phyloP scores from a whole-genome alignment of 1,140 invertebrate genomes.

The Brachionus asplanchnoidis region DNA sequence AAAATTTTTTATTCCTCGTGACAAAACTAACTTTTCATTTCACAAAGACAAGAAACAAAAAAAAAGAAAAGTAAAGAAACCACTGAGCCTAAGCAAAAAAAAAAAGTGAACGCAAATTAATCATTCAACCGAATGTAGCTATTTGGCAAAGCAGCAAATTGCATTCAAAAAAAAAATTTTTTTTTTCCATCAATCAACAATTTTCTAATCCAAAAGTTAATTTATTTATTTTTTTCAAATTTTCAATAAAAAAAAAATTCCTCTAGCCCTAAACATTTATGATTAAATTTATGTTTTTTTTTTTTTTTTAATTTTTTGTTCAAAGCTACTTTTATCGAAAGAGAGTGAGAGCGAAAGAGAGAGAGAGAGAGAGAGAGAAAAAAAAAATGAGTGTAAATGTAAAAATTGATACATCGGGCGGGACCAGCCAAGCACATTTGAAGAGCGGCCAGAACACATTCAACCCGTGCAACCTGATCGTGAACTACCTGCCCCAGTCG shows the following conservation, averaged over 20 bases:
- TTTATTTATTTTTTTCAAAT: not conserved
- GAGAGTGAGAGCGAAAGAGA: too few relatives aligned
- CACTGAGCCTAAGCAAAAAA: not conserved
- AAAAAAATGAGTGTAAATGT: conserved; percentile 3
- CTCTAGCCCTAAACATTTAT: not conserved
- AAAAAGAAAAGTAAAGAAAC: not conserved
- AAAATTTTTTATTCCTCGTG: not conserved
- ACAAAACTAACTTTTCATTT: not conserved
- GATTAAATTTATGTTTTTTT: not conserved
- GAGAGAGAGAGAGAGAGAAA: not conserved
- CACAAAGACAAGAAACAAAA: too few relatives aligned
- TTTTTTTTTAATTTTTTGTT: too few relatives aligned
- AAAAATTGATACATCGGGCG: not conserved
- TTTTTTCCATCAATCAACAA: not conserved
- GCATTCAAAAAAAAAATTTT: not conserved
- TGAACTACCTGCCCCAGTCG: conserved; percentile 42
- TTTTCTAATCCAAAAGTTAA: not conserved
- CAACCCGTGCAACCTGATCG: conserved; percentile 63
- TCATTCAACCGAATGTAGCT: not conserved
- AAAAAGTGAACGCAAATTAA: not conserved
- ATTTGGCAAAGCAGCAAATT: not conserved
- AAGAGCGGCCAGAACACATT: not conserved
- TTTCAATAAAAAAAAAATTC: not conserved
- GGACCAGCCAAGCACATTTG: not conserved
- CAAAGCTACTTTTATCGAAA: too few relatives aligned